Conservation (phyloP, 1,140 invertebrate genomes). For the Linepithema humile region DNA sequence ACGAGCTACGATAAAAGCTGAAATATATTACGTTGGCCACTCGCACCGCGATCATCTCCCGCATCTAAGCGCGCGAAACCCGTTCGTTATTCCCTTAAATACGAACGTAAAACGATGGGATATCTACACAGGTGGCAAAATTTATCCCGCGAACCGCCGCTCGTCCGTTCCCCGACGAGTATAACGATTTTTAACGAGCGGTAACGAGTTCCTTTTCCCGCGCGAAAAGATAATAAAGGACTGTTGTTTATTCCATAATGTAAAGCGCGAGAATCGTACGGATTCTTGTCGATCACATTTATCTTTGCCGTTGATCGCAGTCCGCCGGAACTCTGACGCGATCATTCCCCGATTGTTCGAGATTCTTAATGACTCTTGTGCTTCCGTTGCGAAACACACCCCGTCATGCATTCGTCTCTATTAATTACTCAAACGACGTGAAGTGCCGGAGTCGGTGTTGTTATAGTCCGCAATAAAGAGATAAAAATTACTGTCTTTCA, state of each 20-base stretch:
- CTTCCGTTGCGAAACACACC: constrained; percentile 10
- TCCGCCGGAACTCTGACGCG: constrained; percentile 38
- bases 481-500: constrained; percentile 5
- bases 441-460: constrained; percentile 54
- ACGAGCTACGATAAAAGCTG: constrained; percentile 14
- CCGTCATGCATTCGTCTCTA: constrained; percentile 31
- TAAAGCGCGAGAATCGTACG: constrained; percentile 37
- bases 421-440: constrained; percentile 62
- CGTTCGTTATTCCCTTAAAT: constrained; percentile 42
- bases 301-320: constrained; percentile 56
- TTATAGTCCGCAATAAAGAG: neutral
- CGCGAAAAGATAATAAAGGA: constrained; percentile 41
- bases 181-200: constrained; percentile 65
- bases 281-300: constrained; percentile 60
- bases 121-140: constrained; percentile 29
- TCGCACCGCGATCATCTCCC: constrained; percentile 42
- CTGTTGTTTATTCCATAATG: constrained; percentile 58
- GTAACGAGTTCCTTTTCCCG: constrained; percentile 37
- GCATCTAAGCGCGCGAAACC: constrained; percentile 29
- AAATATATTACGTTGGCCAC: constrained; percentile 29
- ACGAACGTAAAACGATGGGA: neutral
- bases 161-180: neutral
- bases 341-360: constrained; percentile 39
- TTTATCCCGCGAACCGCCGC: constrained; percentile 23
- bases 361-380: constrained; percentile 61